Evolutionary conservation across 2,113 vertebrate genomes (phyloP).

Genomic region (Delphinus delphis): DNA sequence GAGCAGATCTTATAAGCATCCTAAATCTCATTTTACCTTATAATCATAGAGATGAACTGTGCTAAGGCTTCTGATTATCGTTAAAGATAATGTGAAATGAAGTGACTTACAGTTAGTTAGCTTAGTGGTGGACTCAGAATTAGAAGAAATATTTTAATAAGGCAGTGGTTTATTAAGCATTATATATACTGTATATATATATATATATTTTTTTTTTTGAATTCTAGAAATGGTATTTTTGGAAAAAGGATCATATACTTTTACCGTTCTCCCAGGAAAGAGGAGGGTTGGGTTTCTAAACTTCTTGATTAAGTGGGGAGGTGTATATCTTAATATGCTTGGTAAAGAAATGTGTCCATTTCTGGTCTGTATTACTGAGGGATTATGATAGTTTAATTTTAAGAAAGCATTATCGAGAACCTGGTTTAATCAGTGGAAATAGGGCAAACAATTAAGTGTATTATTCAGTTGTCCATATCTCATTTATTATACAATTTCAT

Average conservation of each 20-base stretch:
- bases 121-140: neutral
- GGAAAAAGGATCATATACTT: neutral
- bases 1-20: neutral
- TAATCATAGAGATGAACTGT: neutral
- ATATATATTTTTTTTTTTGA: neutral
- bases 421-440: slow-evolving; percentile 14
- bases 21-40: neutral
- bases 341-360: neutral
- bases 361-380: slow-evolving; percentile 26
- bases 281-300: slow-evolving; percentile 4
- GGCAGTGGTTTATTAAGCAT: neutral
- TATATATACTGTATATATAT: neutral
- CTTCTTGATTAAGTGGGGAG: neutral
- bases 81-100: slow-evolving; percentile 15
- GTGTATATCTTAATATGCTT: neutral
- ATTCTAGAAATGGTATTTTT: slow-evolving; percentile 17
- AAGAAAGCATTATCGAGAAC: neutral
- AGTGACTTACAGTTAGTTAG: neutral
- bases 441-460: neutral
- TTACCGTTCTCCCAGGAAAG: neutral
- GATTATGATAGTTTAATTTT: neutral
- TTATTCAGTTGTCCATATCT: neutral
- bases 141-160: slow-evolving; percentile 2
- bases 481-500: neutral
- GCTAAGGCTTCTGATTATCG: slow-evolving; percentile 7